Evolutionary conservation across 2,888 invertebrate species (phyloP).

Genomic region (Maniola hyperantus): DNA sequence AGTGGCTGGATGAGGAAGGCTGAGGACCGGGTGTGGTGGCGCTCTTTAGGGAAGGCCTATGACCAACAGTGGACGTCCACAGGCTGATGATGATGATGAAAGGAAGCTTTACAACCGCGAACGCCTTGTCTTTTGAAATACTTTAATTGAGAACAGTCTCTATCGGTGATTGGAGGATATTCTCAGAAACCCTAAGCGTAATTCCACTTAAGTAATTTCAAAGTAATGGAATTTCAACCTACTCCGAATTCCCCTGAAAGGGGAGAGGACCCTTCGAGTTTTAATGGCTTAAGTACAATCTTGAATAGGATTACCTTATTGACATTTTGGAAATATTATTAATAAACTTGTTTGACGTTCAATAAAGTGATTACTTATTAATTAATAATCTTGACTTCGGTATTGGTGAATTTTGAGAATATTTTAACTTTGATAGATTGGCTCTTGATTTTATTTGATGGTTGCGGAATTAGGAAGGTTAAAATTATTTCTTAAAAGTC

Average conservation of each 20-base stretch:
- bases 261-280: slow-evolving; percentile 42
- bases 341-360: slow-evolving; percentile 21
- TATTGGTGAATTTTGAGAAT: neutral
- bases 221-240: slow-evolving; percentile 44
- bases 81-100: too few relatives aligned
- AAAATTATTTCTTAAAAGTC: too few relatives aligned
- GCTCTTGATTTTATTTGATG: neutral
- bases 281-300: slow-evolving; percentile 44
- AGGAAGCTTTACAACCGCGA: neutral
- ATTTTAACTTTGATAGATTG: neutral
- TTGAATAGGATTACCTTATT: slow-evolving; percentile 42
- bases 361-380: slow-evolving; percentile 4
- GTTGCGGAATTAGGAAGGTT: neutral
- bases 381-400: slow-evolving; percentile 9
- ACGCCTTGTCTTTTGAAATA: neutral
- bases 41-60: too few relatives aligned
- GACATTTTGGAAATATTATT: slow-evolving; percentile 38
- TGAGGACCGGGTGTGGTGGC: too few relatives aligned
- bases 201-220: slow-evolving; percentile 43
- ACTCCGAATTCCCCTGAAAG: slow-evolving; percentile 41
- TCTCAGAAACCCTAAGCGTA: slow-evolving; percentile 39
- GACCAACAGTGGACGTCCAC: too few relatives aligned
- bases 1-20: too few relatives aligned
- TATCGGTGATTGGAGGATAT: slow-evolving; percentile 39
- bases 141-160: slow-evolving; percentile 27